Evolutionary conservation across 2,113 vertebrate species (phyloP), one percentile per base, ranked within the genome.

Genomic region (Shinisaurus crocodilurus): DNA sequence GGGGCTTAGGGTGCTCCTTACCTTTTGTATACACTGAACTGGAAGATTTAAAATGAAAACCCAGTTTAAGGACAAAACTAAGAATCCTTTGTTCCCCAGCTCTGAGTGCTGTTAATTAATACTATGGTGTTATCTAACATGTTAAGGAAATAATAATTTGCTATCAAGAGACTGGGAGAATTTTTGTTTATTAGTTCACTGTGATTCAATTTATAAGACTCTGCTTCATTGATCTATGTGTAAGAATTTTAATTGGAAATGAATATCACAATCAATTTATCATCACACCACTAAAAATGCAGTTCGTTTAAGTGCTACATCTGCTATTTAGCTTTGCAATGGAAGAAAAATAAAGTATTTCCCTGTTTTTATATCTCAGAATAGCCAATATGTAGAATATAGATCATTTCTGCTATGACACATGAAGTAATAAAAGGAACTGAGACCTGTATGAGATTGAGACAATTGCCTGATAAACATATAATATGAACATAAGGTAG

Each of bases 171-270:
- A 88, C 92, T 96, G 94, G 94, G 95, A 96, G 92, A 95, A 96
- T 70, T 96, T 96, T 96, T 97, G 96, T 97, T 97, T 97, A 97
- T 97, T 97, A 97, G 95, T 96, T 97, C 96, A 92, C 93, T 88
- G 92, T 96, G 95, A 97, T 97, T 97, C 96, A 97, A 96, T 97
- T 97, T 98, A 95, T 96, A 95, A 96, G 96, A 97, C 93, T 97
- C 96, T 98, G 97, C 97, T 97, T 97, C 97, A 96, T 93, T 97
- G 97, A 97, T 97, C 97, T 97, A 97, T 96, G 96, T 94, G 95
- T 95, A 97, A 96, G 95, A 96, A 97, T 94, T 97, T 97, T 97
- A 98, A 98, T 97, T 98, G 97, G 96, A 97, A 97, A 97, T 96
- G 96, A 97, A 94, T 97, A 97, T 97, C 95, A 96, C 96, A 96